phyloP scores from a whole-genome alignment of 2,888 invertebrate species.

The Pelosia muscerda region DNA sequence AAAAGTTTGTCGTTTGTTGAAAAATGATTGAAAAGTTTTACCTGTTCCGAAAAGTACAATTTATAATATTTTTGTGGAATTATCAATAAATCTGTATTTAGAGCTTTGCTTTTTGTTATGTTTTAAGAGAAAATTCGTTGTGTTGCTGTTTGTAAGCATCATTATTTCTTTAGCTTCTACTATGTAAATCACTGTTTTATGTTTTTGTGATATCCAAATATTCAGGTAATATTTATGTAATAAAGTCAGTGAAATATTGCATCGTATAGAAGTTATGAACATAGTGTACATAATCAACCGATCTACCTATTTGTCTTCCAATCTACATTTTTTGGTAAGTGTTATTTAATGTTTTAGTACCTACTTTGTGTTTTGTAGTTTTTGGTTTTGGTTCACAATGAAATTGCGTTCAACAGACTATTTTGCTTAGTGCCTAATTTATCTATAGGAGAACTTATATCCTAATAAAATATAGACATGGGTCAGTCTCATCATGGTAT shows the following conservation, averaged over 20 bases:
- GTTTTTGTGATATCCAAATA: not conserved
- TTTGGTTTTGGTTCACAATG: not conserved
- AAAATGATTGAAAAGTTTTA: not conserved
- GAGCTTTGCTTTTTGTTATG: not conserved
- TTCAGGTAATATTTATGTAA: not conserved
- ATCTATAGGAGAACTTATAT: constrained; percentile 20
- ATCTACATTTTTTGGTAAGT: not conserved
- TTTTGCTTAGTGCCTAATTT: not conserved
- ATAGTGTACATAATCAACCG: not conserved
- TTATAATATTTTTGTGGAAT: not conserved
- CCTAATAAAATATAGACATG: constrained; percentile 27
- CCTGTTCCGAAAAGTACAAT: too few relatives aligned
- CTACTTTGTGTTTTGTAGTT: not conserved
- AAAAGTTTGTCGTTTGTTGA: not conserved
- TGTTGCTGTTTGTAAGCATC: not conserved
- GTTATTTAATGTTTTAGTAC: not conserved
- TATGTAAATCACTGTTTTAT: not conserved
- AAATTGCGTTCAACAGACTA: not conserved
- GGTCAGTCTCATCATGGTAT: constrained; percentile 25
- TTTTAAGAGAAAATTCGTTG: not conserved
- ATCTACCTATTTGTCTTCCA: not conserved
- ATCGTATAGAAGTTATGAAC: not conserved
- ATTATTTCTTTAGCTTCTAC: not conserved
- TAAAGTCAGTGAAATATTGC: constrained; percentile 1
- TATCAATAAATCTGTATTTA: not conserved